Evolutionary conservation across 2,113 vertebrate species (phyloP).

Genomic region (human (Homo sapiens)): DNA sequence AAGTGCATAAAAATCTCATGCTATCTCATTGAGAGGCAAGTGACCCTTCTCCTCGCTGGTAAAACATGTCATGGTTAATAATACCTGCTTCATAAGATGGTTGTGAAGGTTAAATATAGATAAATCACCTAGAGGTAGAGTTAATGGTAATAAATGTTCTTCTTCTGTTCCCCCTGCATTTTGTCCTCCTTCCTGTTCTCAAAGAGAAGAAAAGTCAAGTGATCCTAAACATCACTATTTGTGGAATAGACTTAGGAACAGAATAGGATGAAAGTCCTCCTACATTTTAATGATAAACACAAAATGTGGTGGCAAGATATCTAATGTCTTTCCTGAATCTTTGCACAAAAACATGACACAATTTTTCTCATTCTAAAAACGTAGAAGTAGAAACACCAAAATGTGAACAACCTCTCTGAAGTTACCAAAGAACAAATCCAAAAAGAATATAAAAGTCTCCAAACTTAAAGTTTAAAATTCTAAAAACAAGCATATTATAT

Average conservation of each 20-base stretch:
- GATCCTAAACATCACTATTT: neutral
- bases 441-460: neutral
- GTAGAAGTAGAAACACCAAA: neutral
- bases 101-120: neutral
- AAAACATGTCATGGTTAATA: neutral
- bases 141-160: neutral
- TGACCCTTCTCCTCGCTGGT: neutral
- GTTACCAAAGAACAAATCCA: neutral
- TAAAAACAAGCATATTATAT: neutral
- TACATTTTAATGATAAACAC: conserved; percentile 23
- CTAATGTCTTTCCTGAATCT: neutral
- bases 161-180: neutral
- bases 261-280: neutral
- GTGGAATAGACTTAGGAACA: neutral
- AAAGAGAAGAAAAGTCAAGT: neutral
- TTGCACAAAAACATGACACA: neutral
- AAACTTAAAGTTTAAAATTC: neutral
- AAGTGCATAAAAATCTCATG: neutral
- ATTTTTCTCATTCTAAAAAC: conserved; percentile 2
- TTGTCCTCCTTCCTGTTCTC: neutral
- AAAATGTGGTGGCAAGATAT: neutral
- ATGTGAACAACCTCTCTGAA: neutral
- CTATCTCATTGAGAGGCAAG: neutral
- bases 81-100: neutral
- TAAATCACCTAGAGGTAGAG: neutral